Conservation (phyloP, 2,888 invertebrate species). For the Tillus elongatus region DNA sequence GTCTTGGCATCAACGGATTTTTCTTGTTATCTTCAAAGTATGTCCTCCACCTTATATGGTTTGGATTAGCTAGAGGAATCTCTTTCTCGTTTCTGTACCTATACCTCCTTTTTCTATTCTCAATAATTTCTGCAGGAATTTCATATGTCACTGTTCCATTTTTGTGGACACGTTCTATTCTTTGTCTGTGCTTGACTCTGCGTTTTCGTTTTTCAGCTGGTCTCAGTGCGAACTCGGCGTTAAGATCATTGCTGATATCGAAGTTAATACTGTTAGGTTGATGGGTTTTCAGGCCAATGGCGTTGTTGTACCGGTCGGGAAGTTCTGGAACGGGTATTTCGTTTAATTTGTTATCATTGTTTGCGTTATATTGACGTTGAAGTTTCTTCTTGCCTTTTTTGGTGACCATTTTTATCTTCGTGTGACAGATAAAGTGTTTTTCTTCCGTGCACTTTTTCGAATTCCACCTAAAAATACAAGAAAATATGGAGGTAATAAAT, state of each 20-base stretch:
- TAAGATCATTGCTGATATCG: background rate
- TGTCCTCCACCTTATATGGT: background rate
- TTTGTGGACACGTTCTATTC: background rate
- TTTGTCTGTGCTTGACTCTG: background rate
- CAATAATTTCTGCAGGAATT: background rate
- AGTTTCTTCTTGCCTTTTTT: slow-evolving; percentile 45
- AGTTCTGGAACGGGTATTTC: slow-evolving; percentile 45
- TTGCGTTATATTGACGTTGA: slow-evolving; percentile 44
- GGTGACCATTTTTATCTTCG: slow-evolving; percentile 47
- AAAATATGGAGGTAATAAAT: too few species aligned
- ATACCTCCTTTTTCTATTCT: background rate
- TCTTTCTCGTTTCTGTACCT: background rate
- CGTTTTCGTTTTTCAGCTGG: background rate
- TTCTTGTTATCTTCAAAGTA: background rate
- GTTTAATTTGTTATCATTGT: slow-evolving; percentile 44
- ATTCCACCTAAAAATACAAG: slow-evolving; percentile 60
- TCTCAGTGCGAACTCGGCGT: background rate
- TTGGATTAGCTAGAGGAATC: background rate
- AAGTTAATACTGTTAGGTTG: too few species aligned
- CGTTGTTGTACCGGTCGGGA: slow-evolving; percentile 18
- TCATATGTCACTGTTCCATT: background rate
- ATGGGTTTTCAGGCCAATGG: background rate
- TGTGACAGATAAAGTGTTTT: slow-evolving; percentile 64
- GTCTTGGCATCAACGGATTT: background rate
- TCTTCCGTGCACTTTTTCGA: slow-evolving; percentile 54